These are phyloP conservation scores for Strigamia transsilvanica DNA, from an alignment of 2,888 invertebrate genomes.

Conservation along the genomic window DNA sequence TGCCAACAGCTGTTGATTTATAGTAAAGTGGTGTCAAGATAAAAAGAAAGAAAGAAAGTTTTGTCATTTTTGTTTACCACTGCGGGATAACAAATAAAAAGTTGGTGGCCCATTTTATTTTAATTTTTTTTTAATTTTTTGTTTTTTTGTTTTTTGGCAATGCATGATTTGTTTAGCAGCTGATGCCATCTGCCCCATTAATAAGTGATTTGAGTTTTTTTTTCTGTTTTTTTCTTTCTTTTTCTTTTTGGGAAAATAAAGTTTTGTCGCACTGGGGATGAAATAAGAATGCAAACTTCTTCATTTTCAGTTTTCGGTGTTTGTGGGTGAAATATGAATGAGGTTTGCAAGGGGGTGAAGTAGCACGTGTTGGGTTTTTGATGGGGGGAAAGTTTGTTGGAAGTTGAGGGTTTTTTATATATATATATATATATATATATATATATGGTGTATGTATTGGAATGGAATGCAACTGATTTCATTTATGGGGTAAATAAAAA, in stretches of 20 bases:
- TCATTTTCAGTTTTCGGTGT: neutral
- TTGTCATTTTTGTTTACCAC: slow-evolving; percentile 22
- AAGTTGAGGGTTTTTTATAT: neutral
- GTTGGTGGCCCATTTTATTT: neutral
- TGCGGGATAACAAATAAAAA: neutral
- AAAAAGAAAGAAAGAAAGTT: slow-evolving; percentile 12
- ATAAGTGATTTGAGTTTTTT: slow-evolving; percentile 31
- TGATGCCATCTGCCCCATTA: slow-evolving; percentile 24
- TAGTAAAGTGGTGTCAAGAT: slow-evolving; percentile 22
- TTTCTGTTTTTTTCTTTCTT: neutral
- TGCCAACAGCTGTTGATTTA: slow-evolving; percentile 53
- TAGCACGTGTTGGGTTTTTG: slow-evolving; percentile 13
- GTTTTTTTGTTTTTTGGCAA: too few relatives aligned
- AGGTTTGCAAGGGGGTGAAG: neutral
- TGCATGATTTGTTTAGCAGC: slow-evolving; percentile 1
- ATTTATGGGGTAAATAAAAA: slow-evolving; percentile 26
- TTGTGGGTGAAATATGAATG: slow-evolving; percentile 23
- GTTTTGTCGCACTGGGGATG: neutral
- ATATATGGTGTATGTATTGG: slow-evolving; percentile 12
- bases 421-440: neutral
- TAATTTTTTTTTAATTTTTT: neutral
- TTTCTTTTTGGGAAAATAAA: neutral
- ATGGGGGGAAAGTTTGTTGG: slow-evolving; percentile 1
- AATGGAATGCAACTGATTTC: slow-evolving; percentile 24
- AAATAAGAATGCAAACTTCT: slow-evolving; percentile 18